A percentile compares a stretch with the other conserved stretches of the same genome.
phyloP scores from a whole-genome alignment of 2,113 vertebrate genomes.

The Nestor notabilis region DNA sequence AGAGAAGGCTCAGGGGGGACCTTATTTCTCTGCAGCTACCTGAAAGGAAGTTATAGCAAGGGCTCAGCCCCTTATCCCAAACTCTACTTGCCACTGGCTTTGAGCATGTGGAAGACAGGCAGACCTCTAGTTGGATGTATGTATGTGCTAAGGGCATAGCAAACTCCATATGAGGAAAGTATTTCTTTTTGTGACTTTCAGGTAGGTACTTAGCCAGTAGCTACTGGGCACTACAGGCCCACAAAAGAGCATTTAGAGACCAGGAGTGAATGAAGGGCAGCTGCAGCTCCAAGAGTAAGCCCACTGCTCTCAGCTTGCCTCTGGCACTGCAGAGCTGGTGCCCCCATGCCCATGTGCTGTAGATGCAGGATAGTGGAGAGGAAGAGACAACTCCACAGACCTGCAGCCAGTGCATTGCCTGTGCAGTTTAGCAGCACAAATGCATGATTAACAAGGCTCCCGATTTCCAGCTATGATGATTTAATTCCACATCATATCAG shows the following conservation, averaged over 20 bases:
- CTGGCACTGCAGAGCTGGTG: neutral
- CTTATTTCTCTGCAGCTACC: neutral
- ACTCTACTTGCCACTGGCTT: neutral
- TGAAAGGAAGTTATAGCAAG: neutral
- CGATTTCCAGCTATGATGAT: neutral
- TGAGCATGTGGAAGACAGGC: neutral
- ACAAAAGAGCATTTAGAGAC: neutral
- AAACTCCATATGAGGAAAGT: neutral
- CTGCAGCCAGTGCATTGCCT: neutral
- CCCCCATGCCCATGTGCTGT: accelerated
- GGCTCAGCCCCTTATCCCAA: neutral
- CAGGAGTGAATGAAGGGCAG: neutral
- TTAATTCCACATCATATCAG: neutral
- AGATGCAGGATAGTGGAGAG: neutral
- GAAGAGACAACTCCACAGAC: neutral
- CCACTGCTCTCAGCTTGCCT: neutral
- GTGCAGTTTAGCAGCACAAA: neutral
- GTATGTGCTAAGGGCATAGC: neutral
- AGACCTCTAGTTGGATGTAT: neutral
- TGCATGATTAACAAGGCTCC: neutral
- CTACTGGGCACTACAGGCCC: neutral
- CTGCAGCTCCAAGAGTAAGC: neutral
- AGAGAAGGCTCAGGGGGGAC: neutral
- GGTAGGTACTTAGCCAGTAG: neutral
- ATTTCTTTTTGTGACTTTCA: neutral